These are phyloP conservation scores for Urosaurus nigricauda DNA, from an alignment of 2,797 vertebrate species.

Conservation along the genomic window DNA sequence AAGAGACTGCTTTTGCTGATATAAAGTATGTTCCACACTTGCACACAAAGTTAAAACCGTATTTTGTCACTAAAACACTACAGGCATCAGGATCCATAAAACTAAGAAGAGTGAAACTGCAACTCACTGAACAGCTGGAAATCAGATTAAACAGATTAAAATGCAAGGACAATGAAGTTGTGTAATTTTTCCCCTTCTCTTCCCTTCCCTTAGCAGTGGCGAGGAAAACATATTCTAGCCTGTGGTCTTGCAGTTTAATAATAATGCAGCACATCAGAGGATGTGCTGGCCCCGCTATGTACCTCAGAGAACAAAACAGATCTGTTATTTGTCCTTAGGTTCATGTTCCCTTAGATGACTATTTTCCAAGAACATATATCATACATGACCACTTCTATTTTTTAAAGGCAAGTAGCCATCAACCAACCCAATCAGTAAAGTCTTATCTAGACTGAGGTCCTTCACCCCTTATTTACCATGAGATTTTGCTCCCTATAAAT, in stretches of 20 bases:
- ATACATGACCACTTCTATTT: neutral
- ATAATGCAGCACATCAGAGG: too few species aligned
- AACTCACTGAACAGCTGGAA: neutral
- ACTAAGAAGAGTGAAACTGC: neutral
- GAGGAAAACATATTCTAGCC: too few species aligned
- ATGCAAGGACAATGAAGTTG: neutral
- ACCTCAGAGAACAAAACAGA: neutral
- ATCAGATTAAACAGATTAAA: neutral
- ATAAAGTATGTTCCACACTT: neutral
- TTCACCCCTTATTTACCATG: neutral
- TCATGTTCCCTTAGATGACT: neutral
- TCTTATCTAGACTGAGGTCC: neutral
- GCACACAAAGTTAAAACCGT: neutral
- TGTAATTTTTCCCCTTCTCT: too few species aligned
- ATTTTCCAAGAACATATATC: neutral
- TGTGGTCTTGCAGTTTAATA: too few species aligned
- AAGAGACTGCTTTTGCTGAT: neutral
- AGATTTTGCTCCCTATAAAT: neutral
- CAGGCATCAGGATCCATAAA: neutral
- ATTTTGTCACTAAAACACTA: neutral
- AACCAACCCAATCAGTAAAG: too few species aligned
- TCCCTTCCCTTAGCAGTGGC: too few species aligned
- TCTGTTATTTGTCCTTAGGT: neutral
- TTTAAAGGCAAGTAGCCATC: too few species aligned
- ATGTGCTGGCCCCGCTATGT: too few species aligned